phyloP scores from a whole-genome alignment of 2,113 vertebrate species.

The Apodemus speciosus region DNA sequence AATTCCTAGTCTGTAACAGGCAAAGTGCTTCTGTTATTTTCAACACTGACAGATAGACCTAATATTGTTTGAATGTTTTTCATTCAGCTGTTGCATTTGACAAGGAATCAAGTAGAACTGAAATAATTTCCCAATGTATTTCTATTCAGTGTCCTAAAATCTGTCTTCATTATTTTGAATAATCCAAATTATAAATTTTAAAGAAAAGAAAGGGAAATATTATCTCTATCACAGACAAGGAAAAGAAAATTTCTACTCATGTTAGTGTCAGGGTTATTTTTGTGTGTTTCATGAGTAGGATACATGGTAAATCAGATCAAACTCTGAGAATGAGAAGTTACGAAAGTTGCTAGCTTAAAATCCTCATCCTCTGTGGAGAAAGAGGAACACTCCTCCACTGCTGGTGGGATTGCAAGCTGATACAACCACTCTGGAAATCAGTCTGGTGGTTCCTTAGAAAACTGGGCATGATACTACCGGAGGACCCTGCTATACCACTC shows the following conservation, averaged over 20 bases:
- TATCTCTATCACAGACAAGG: neutral
- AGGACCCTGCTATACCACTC: no score
- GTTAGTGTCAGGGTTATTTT: neutral
- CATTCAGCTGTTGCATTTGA: neutral
- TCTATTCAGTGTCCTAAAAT: neutral
- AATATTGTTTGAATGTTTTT: neutral
- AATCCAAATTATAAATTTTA: neutral
- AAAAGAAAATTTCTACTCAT: neutral
- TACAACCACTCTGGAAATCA: no score
- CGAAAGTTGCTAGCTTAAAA: neutral
- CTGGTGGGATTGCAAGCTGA: no score
- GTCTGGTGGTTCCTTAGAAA: no score
- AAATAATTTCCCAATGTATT: neutral
- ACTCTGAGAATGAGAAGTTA: neutral
- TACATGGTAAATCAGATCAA: neutral
- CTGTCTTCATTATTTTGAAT: neutral
- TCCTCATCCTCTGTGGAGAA: no score
- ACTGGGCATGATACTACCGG: no score
- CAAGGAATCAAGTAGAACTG: neutral
- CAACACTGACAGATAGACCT: neutral
- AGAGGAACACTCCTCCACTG: no score
- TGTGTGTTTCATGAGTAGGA: neutral
- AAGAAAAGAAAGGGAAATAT: neutral
- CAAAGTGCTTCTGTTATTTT: neutral
- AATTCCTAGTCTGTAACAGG: neutral